Evolutionary conservation across 2,888 invertebrate species (phyloP).

Genomic region (Criorhina ranunculi): DNA sequence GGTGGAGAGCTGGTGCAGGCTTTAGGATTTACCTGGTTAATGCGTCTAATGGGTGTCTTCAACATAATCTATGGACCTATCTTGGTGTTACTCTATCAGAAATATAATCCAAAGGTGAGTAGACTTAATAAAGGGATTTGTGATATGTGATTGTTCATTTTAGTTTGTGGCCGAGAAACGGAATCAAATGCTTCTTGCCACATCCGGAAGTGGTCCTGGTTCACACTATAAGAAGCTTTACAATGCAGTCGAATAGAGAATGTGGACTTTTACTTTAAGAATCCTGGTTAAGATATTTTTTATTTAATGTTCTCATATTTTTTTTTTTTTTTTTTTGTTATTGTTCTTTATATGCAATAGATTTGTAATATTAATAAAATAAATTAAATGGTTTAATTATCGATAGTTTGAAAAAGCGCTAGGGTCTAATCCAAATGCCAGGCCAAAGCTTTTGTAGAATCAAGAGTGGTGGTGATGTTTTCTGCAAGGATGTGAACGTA

Average conservation of each 20-base stretch:
- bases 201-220: conserved; percentile 79
- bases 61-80: conserved; percentile 90
- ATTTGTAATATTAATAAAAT: conserved; percentile 50
- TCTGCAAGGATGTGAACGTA: too few relatives aligned
- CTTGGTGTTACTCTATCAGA: conserved; percentile 84
- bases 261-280: conserved; percentile 13
- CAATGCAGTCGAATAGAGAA: conserved; percentile 81
- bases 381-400: conserved; percentile 6
- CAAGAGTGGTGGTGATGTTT: too few relatives aligned
- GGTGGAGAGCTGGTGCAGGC: conserved; percentile 89
- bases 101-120: conserved; percentile 82
- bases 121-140: background rate
- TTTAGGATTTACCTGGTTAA: conserved; percentile 90
- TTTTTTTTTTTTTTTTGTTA: conserved; percentile 14
- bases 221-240: conserved; percentile 83
- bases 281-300: background rate
- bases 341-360: conserved; percentile 14
- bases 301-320: too few relatives aligned
- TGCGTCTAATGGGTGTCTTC: conserved; percentile 89
- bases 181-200: conserved; percentile 82
- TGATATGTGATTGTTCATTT: background rate
- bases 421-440: too few relatives aligned
- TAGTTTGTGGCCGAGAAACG: conserved; percentile 80
- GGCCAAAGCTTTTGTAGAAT: too few relatives aligned
- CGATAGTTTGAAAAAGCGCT: too few relatives aligned